Evolutionary conservation across 2,113 vertebrate species (phyloP), one percentile per base, ranked within the genome.

Genomic region (Picathartes gymnocephalus): DNA sequence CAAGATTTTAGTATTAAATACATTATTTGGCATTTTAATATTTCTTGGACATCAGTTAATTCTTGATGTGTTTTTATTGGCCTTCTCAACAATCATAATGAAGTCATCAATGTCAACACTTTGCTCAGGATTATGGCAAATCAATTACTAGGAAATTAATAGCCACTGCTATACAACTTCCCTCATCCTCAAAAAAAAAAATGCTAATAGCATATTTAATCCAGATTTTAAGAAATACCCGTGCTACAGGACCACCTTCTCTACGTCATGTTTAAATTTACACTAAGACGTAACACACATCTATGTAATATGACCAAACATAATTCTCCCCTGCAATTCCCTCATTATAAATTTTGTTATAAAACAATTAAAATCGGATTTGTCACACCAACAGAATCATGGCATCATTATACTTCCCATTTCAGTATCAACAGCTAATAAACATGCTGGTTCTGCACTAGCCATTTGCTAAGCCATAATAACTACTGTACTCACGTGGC

Each of bases 401-500:
- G 18, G 15, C 45, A 42, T 31, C 1, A 0, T 78, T 58, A 54
- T 31, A 62, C 28, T 11, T 92, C 31, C 25, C 19, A 47, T 48
- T 92, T 66, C 60, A 60, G n/a, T 20, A 47, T 8, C 9, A 50
- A 23, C 21, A 73, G 13, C 22, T 81, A 51, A 50, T 11, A 58
- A 90, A 33, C 60, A 15, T 3, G 10, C 13, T 44, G 35, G 16
- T 81, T 81, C 76, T 47, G 51, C 40, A 76, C 5, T 13, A 27
- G 42, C 22, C 1, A 37, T 44, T 50, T 42, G 18, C 50, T 78
- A 62, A 83, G 2, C 42, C 30, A 5, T 8, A 54, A 39, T 13
- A 58, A 65, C 23, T 18, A 6, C 30, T 28, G 28, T 8, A 40
- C 12, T 40, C 0, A 0, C 8, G 23, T 17, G 10, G 19, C 60